phyloP scores from a whole-genome alignment of 2,113 vertebrate species.

The Osmerus mordax region DNA sequence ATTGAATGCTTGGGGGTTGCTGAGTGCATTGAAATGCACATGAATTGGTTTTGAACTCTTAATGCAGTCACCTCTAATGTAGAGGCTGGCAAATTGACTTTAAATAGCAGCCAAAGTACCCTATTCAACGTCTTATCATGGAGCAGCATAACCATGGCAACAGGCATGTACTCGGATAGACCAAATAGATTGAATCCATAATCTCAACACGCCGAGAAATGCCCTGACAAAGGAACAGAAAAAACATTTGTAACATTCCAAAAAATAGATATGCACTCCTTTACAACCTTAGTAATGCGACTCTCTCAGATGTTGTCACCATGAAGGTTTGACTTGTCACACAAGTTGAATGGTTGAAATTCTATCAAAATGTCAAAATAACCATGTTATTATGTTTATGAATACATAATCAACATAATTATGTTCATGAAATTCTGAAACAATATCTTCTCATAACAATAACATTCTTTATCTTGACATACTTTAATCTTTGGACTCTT shows the following conservation, averaged over 20 bases:
- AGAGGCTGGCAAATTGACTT: conserved; percentile 61
- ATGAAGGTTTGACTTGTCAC: too few species aligned
- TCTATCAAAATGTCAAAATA: too few species aligned
- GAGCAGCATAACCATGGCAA: conserved; percentile 73
- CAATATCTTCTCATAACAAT: too few species aligned
- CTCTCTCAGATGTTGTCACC: too few species aligned
- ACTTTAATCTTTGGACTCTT: not conserved
- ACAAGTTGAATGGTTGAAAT: too few species aligned
- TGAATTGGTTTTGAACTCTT: conserved; percentile 14
- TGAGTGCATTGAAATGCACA: conserved; percentile 50
- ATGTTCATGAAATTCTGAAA: too few species aligned
- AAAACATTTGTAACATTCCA: too few species aligned
- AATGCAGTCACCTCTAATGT: conserved; percentile 39
- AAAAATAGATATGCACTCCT: too few species aligned
- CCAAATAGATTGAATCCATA: conserved; percentile 60
- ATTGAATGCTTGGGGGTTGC: conserved; percentile 40
- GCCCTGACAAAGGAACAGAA: too few species aligned
- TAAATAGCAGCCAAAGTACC: conserved; percentile 56
- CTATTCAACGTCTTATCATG: conserved; percentile 60
- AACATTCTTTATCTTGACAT: not conserved
- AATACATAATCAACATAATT: too few species aligned
- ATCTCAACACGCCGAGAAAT: conserved; percentile 57
- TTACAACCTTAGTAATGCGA: too few species aligned
- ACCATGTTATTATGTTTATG: not conserved
- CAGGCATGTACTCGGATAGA: conserved; percentile 55